Evolutionary conservation across 1,140 invertebrate genomes (phyloP).

Genomic region (Drosophila repletoides): DNA sequence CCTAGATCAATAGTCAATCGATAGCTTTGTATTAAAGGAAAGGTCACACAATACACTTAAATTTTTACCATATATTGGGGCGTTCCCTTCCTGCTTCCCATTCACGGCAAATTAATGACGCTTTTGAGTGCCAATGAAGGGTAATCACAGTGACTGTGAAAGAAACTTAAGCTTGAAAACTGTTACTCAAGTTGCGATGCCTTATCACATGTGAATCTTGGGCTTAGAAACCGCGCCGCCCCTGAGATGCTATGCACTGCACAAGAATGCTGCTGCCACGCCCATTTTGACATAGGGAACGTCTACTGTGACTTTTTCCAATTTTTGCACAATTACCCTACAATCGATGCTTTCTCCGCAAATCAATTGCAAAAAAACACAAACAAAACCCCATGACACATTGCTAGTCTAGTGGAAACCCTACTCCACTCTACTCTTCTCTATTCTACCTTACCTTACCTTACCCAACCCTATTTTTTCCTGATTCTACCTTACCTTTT

Average conservation of each 20-base stretch:
- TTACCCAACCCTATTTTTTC: slow-evolving; percentile 52
- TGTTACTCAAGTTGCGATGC: not conserved
- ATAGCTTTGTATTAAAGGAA: too few relatives aligned
- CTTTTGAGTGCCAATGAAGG: slow-evolving; percentile 12
- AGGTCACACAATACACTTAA: slow-evolving; percentile 2
- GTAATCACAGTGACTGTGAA: slow-evolving; percentile 4
- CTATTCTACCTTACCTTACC: slow-evolving; percentile 59
- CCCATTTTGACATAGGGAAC: slow-evolving; percentile 45
- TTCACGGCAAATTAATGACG: slow-evolving; percentile 19
- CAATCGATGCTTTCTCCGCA: slow-evolving; percentile 80
- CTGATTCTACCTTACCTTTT: slow-evolving; percentile 55
- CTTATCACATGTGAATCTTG: slow-evolving; percentile 39
- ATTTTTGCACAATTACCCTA: slow-evolving; percentile 79
- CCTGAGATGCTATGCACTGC: slow-evolving; percentile 1
- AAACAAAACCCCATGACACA: slow-evolving; percentile 80
- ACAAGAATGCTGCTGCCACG: slow-evolving; percentile 14
- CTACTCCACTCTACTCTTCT: slow-evolving; percentile 66
- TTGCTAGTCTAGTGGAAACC: slow-evolving; percentile 48
- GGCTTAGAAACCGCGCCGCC: not conserved
- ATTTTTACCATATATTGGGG: not conserved
- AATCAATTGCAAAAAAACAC: slow-evolving; percentile 79
- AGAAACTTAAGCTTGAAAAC: not conserved
- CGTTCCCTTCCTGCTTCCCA: not conserved
- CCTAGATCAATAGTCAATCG: too few relatives aligned
- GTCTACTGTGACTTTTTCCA: slow-evolving; percentile 72